Percentiles rank a stretch among this genome's conserved stretches.
Conservation (phyloP, 2,888 invertebrate genomes). For the Ochropleura plecta region DNA sequence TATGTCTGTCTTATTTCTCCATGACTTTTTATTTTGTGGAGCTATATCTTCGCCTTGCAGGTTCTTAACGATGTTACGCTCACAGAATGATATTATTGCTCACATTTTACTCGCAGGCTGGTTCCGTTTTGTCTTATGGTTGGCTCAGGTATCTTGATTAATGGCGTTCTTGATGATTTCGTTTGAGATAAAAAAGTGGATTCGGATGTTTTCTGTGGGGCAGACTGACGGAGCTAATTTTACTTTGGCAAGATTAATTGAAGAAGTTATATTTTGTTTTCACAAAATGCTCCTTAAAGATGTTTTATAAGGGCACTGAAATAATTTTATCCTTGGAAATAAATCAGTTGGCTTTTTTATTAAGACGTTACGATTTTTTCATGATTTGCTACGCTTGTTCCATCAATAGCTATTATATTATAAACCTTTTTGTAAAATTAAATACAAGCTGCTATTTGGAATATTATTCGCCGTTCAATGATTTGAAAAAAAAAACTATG, state of each 20-base stretch:
- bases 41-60: conserved; percentile 72
- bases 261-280: conserved; percentile 34
- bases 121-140: conserved; percentile 52
- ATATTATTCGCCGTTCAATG: not conserved
- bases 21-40: conserved; percentile 76
- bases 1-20: conserved; percentile 77
- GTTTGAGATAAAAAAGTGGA: conserved; percentile 52
- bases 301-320: not conserved
- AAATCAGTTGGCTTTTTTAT: not conserved
- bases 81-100: conserved; percentile 76
- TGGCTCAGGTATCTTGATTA: conserved; percentile 60
- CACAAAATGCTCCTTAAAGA: conserved; percentile 12
- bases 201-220: conserved; percentile 41
- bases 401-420: not conserved
- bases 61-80: conserved; percentile 74
- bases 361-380: too few species aligned
- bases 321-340: not conserved
- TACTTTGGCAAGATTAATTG: conserved; percentile 61
- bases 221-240: conserved; percentile 54
- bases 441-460: not conserved
- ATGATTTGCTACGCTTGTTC: not conserved
- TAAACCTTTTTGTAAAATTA: not conserved
- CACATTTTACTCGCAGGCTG: conserved; percentile 66
- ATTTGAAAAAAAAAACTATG: too few species aligned
- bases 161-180: conserved; percentile 54